Evolutionary conservation across 2,888 invertebrate genomes (phyloP).

Genomic region (Ennomos quercinarius): DNA sequence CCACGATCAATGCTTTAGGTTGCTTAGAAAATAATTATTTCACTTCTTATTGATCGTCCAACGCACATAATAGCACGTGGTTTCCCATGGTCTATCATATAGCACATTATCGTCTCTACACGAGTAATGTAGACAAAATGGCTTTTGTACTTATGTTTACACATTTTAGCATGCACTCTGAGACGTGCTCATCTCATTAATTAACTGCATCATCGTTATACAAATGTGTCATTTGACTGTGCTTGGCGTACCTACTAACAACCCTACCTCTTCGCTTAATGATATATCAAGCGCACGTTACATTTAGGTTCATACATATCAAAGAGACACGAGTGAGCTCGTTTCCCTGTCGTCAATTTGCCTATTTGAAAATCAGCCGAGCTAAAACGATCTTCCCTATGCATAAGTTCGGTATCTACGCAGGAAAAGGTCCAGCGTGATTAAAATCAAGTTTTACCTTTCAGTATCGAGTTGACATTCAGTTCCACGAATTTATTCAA

Average conservation of each 20-base stretch:
- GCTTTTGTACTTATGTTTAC: constrained; percentile 4
- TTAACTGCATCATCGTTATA: constrained; percentile 32
- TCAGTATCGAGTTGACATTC: constrained; percentile 27
- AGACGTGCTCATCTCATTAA: constrained; percentile 37
- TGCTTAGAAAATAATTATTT: background rate
- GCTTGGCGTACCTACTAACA: constrained; percentile 28
- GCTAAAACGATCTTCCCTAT: constrained; percentile 13
- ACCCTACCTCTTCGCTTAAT: constrained; percentile 15
- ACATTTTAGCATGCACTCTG: constrained; percentile 11
- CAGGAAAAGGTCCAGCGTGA: constrained; percentile 20
- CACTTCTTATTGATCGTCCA: constrained; percentile 15
- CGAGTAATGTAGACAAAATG: background rate
- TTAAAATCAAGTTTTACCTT: constrained; percentile 43
- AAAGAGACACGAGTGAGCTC: constrained; percentile 7
- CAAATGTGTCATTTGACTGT: constrained; percentile 37
- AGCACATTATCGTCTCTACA: constrained; percentile 8
- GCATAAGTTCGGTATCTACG: constrained; percentile 12
- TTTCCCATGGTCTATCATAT: constrained; percentile 14
- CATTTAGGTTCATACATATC: constrained; percentile 18
- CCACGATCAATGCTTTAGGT: background rate
- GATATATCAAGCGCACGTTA: constrained; percentile 11
- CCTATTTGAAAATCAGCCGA: constrained; percentile 19
- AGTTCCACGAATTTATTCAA: constrained; percentile 52
- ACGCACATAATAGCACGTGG: constrained; percentile 10
- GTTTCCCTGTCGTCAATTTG: constrained; percentile 14